Evolutionary conservation across 2,113 vertebrate genomes (phyloP).

Genomic region (Clupea harengus): DNA sequence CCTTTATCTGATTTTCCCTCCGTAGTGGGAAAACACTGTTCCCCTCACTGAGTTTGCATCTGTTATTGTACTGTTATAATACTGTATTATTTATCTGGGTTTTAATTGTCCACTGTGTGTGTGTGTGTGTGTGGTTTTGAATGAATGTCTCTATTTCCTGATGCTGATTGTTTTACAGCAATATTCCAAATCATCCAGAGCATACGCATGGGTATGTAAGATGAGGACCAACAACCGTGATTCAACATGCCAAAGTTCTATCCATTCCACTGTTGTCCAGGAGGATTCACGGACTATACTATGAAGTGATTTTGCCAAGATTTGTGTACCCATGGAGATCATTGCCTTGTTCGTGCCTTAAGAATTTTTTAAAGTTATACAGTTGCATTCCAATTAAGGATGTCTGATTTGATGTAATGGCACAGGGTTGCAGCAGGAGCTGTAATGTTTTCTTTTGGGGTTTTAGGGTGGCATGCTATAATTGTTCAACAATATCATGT

Average conservation of each 20-base stretch:
- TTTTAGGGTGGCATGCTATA: not conserved
- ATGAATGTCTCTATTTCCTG: not conserved
- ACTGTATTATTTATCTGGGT: too few species aligned
- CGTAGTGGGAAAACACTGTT: not conserved
- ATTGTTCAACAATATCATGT: not conserved
- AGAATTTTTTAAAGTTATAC: constrained; percentile 29
- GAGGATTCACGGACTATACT: not conserved
- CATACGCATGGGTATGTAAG: constrained; percentile 86
- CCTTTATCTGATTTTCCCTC: too few species aligned
- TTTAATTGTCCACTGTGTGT: too few species aligned
- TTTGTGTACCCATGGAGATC: constrained; percentile 28
- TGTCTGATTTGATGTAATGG: constrained; percentile 28
- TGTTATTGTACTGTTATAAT: too few species aligned
- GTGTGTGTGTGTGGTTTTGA: not conserved
- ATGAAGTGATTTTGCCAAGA: not conserved
- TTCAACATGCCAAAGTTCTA: not conserved
- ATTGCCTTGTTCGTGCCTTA: constrained; percentile 47
- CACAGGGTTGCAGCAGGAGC: not conserved
- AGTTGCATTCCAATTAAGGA: constrained; percentile 32
- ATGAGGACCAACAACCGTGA: constrained; percentile 29
- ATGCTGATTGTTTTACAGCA: constrained; percentile 61
- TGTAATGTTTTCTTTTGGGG: not conserved
- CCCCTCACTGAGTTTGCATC: not conserved
- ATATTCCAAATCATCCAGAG: constrained; percentile 89
- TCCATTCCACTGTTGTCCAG: not conserved